phyloP scores from a whole-genome alignment of 2,888 invertebrate species.

The Coelopa pilipes region DNA sequence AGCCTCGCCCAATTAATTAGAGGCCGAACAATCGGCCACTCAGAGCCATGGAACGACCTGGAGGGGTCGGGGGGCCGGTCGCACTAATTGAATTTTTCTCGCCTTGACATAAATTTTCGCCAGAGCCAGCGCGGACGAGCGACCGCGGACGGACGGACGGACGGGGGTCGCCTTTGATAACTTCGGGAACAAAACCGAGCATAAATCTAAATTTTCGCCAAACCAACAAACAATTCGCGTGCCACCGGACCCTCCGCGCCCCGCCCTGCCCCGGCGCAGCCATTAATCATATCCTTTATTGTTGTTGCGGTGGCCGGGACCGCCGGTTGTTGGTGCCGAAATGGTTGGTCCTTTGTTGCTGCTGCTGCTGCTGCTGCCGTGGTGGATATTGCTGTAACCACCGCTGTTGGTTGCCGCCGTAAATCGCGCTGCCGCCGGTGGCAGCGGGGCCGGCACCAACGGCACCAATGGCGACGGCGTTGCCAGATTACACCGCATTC shows the following conservation, averaged over 20 bases:
- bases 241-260: not conserved
- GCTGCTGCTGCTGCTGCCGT: constrained; percentile 40
- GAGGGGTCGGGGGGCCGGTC: too few species aligned
- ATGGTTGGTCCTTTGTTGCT: constrained; percentile 30
- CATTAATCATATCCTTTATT: constrained; percentile 32
- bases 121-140: not conserved
- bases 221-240: not conserved
- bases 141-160: not conserved
- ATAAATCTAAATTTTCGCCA: constrained; percentile 24
- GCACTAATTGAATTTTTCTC: too few species aligned
- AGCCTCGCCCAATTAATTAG: too few species aligned
- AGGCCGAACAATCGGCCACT: not conserved
- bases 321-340: not conserved
- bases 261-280: constrained; percentile 1
- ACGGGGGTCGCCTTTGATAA: not conserved
- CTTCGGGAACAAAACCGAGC: constrained; percentile 21
- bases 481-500: constrained; percentile 30
- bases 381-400: constrained; percentile 15
- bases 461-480: constrained; percentile 14
- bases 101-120: not conserved
- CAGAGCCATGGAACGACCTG: not conserved
- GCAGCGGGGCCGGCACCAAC: too few species aligned
- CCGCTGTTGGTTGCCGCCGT: constrained; percentile 4
- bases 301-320: constrained; percentile 32
- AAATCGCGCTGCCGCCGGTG: not conserved